These are phyloP conservation scores for Hemibagrus guttatus DNA, from an alignment of 2,797 vertebrate genomes.

Conservation along the genomic window DNA sequence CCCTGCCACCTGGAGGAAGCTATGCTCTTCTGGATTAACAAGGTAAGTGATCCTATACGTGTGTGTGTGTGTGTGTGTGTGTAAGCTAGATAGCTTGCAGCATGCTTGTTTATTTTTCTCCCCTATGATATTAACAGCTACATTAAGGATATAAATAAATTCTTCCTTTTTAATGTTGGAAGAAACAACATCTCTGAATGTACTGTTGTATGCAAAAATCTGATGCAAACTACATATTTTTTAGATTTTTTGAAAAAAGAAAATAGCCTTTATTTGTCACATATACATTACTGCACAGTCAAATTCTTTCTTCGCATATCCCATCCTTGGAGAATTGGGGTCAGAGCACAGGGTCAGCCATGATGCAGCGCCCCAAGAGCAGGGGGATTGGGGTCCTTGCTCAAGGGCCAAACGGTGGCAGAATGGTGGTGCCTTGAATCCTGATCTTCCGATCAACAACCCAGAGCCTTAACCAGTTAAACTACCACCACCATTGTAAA, in stretches of 20 bases:
- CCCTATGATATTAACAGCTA: background rate
- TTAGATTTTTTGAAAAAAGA: background rate
- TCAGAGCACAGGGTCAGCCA: too few species aligned
- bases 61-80: slow-evolving; percentile 15
- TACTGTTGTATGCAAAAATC: background rate
- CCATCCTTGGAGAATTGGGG: too few species aligned
- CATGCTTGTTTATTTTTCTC: background rate
- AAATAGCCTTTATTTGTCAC: background rate
- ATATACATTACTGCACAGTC: too few species aligned
- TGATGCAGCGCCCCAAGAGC: background rate
- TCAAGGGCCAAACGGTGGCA: too few species aligned
- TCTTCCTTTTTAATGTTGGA: background rate
- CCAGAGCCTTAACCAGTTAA: too few species aligned
- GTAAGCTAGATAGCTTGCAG: background rate
- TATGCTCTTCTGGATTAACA: slow-evolving; percentile 97
- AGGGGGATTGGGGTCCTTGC: background rate
- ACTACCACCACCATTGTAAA: too few species aligned
- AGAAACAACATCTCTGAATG: background rate
- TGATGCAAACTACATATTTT: background rate
- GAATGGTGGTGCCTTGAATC: too few species aligned
- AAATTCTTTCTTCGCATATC: too few species aligned
- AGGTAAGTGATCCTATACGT: slow-evolving; percentile 71
- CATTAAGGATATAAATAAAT: background rate
- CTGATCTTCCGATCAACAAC: too few species aligned
- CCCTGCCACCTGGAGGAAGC: slow-evolving; percentile 93